phyloP scores from a whole-genome alignment of 2,888 invertebrate genomes.

The Microctonus aethiopoides region DNA sequence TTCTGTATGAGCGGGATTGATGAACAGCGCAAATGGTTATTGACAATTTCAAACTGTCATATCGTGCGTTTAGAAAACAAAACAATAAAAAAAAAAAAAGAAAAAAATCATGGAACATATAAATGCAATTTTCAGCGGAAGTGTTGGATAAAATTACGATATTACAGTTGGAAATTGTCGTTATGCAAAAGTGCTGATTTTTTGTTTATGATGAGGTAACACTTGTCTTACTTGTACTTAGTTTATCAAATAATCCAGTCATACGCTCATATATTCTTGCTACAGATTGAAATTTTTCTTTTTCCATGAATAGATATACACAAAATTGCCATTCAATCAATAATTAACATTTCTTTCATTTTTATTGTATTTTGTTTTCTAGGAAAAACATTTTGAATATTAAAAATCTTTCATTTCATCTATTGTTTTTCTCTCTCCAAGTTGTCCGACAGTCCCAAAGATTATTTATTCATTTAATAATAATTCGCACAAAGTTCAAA shows the following conservation, averaged over 20 bases:
- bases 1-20: slow-evolving; percentile 66
- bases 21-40: slow-evolving; percentile 57
- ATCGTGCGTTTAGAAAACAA: slow-evolving; percentile 35
- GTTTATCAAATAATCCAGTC: slow-evolving; percentile 68
- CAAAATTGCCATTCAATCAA: slow-evolving; percentile 57
- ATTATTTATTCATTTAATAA: slow-evolving; percentile 36
- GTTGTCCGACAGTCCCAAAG: slow-evolving; percentile 61
- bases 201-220: slow-evolving; percentile 66
- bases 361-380: slow-evolving; percentile 26
- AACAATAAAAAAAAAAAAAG: slow-evolving; percentile 18
- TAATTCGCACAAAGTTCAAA: not conserved
- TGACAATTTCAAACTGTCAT: slow-evolving; percentile 44
- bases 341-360: slow-evolving; percentile 46
- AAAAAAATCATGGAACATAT: slow-evolving; percentile 20
- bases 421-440: slow-evolving; percentile 48
- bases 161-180: slow-evolving; percentile 54
- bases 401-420: slow-evolving; percentile 47
- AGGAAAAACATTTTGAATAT: slow-evolving; percentile 48
- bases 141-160: slow-evolving; percentile 47
- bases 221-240: slow-evolving; percentile 69
- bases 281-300: slow-evolving; percentile 56
- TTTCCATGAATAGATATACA: slow-evolving; percentile 39
- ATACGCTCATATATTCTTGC: slow-evolving; percentile 66
- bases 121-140: slow-evolving; percentile 62
- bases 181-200: slow-evolving; percentile 55